Evolutionary conservation across 2,888 invertebrate species (phyloP).

Genomic region (Nowickia ferox): DNA sequence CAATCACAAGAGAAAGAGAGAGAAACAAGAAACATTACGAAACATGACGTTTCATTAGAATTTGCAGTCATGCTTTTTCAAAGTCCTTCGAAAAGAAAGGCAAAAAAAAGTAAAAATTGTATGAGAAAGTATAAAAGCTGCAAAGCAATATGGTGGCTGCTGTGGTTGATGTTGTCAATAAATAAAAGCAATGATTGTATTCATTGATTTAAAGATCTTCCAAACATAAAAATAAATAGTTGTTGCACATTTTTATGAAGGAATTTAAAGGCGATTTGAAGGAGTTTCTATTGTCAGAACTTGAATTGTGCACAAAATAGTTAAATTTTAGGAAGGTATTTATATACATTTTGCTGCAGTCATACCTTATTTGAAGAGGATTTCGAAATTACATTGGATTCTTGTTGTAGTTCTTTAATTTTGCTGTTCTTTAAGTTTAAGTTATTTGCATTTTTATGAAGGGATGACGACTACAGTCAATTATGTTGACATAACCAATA

Average conservation of each 20-base stretch:
- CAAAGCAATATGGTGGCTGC: conserved; percentile 49
- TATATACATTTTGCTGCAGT: too few species aligned
- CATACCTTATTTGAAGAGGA: too few species aligned
- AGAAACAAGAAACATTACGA: conserved; percentile 19
- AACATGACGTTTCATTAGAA: conserved; percentile 64
- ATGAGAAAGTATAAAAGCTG: conserved; percentile 15
- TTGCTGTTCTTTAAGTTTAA: too few species aligned
- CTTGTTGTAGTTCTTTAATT: too few species aligned
- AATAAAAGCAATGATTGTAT: conserved; percentile 15
- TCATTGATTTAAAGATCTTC: conserved; percentile 11
- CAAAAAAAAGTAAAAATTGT: not conserved
- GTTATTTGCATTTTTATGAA: too few species aligned
- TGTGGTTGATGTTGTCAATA: conserved; percentile 65
- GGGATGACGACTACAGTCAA: too few species aligned
- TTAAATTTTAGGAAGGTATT: too few species aligned
- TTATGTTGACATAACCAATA: too few species aligned
- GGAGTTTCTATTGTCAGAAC: too few species aligned
- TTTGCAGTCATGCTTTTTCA: conserved; percentile 59
- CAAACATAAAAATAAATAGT: conserved; percentile 18
- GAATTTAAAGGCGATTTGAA: not conserved
- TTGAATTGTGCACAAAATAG: too few species aligned
- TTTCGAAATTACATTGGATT: too few species aligned
- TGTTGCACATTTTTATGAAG: not conserved
- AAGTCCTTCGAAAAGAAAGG: conserved; percentile 11
- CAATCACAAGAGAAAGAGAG: not conserved